Evolutionary conservation across 2,888 invertebrate genomes (phyloP).

Genomic region (Laspeyria flexula): DNA sequence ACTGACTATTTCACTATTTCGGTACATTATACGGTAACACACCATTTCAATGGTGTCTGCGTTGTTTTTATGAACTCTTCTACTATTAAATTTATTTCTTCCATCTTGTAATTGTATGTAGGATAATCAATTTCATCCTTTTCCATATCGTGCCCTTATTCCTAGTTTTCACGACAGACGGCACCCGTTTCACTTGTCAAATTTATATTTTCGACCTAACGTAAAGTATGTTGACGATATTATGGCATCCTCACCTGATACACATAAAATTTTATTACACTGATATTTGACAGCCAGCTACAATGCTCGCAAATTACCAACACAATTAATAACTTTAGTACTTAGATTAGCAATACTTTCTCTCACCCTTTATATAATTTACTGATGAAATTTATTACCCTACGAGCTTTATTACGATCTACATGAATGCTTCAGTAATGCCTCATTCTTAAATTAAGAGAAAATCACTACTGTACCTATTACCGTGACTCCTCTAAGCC

Average conservation of each 20-base stretch:
- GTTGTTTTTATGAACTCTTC: too few species aligned
- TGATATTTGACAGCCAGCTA: conserved; percentile 24
- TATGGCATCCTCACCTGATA: conserved; percentile 18
- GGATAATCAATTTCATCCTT: neutral
- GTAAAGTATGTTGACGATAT: conserved; percentile 23
- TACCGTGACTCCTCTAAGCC: too few species aligned
- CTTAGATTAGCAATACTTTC: neutral
- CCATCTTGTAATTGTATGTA: too few species aligned
- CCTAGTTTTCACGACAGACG: conserved; percentile 14
- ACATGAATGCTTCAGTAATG: too few species aligned
- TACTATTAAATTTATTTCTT: too few species aligned
- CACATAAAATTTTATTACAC: conserved; percentile 24
- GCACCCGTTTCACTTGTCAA: conserved; percentile 29
- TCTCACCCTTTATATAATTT: neutral
- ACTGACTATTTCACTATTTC: too few species aligned
- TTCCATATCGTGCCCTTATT: neutral
- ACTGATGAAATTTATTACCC: neutral
- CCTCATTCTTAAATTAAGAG: too few species aligned
- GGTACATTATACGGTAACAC: too few species aligned
- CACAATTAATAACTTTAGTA: neutral
- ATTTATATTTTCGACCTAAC: conserved; percentile 17
- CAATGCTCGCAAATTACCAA: conserved; percentile 15
- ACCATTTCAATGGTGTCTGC: too few species aligned
- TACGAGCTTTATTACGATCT: too few species aligned
- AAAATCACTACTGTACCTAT: too few species aligned